phyloP scores from a whole-genome alignment of 2,113 vertebrate species.

The Sphyrna mokarran region DNA sequence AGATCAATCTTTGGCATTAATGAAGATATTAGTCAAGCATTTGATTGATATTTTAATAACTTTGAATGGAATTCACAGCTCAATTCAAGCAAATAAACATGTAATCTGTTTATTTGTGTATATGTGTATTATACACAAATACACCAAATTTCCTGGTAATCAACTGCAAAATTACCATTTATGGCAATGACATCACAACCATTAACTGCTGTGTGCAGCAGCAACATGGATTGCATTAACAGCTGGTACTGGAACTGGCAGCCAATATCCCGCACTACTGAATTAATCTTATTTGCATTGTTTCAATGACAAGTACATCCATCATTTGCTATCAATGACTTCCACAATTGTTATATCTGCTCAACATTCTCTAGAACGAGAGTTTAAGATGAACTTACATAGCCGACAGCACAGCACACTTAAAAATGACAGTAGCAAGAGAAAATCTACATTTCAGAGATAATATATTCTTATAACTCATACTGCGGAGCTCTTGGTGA shows the following conservation, averaged over 20 bases:
- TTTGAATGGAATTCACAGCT: not conserved
- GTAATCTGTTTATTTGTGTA: no score
- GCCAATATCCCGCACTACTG: not conserved
- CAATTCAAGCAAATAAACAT: not conserved
- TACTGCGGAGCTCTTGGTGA: no score
- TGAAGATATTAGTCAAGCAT: not conserved
- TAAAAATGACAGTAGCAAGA: not conserved
- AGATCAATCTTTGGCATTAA: not conserved
- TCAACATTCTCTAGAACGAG: not conserved
- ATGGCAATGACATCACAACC: not conserved
- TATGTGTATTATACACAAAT: not conserved
- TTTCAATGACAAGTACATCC: conserved; percentile 14
- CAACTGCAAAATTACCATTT: conserved; percentile 1
- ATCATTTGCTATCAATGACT: conserved; percentile 6
- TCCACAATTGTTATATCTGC: not conserved
- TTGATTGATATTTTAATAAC: not conserved
- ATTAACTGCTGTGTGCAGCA: not conserved
- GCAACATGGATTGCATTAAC: not conserved
- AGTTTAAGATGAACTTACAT: not conserved
- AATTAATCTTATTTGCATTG: not conserved
- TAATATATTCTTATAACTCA: not conserved
- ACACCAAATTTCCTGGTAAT: not conserved
- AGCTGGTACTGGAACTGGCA: not conserved
- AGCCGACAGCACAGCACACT: not conserved
- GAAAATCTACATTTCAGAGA: not conserved